phyloP scores from a whole-genome alignment of 2,888 invertebrate genomes.

The Acleris sparsana region DNA sequence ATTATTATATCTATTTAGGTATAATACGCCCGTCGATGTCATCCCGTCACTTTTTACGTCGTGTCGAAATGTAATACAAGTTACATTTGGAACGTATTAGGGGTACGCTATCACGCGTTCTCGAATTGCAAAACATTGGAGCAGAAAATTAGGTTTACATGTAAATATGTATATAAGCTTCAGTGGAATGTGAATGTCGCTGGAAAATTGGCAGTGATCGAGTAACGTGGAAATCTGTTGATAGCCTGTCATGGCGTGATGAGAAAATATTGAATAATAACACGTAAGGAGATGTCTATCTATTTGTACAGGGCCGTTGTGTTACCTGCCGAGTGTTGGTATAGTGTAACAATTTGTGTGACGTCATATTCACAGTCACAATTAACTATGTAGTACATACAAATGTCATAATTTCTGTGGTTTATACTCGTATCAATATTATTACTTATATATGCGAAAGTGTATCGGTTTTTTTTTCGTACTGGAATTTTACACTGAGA shows the following conservation, averaged over 20 bases:
- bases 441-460: not conserved
- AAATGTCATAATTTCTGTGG: no score
- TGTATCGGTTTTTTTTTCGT: no score
- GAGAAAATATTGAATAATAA: slow-evolving; percentile 47
- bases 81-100: slow-evolving; percentile 38
- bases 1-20: no score
- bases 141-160: slow-evolving; percentile 69
- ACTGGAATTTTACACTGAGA: no score
- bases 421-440: no score
- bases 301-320: not conserved
- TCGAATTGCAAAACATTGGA: slow-evolving; percentile 52
- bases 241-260: slow-evolving; percentile 42
- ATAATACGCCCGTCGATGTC: no score
- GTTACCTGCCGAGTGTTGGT: not conserved
- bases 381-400: no score
- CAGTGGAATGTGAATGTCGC: slow-evolving; percentile 57
- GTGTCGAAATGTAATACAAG: slow-evolving; percentile 35
- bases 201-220: slow-evolving; percentile 69
- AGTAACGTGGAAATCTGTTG: slow-evolving; percentile 48
- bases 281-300: slow-evolving; percentile 6
- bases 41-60: slow-evolving; percentile 13
- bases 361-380: no score
- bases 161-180: slow-evolving; percentile 54
- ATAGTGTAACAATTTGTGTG: no score
- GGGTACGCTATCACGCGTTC: slow-evolving; percentile 28